Evolutionary conservation across 1,140 invertebrate genomes (phyloP).

Genomic region (Drosophila kurseongensis): DNA sequence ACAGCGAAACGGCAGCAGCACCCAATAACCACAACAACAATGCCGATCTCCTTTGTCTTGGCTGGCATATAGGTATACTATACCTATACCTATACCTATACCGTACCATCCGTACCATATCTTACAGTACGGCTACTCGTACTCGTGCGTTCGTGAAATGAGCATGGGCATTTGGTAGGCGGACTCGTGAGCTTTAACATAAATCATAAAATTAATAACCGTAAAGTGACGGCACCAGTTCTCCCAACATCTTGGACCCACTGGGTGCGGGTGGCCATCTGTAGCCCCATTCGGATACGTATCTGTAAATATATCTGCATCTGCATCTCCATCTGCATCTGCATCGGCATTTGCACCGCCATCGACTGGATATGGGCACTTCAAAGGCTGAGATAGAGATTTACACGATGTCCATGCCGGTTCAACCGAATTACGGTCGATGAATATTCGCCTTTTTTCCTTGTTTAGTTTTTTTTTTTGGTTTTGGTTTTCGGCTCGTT

Average conservation of each 20-base stretch:
- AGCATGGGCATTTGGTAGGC: conserved; percentile 31
- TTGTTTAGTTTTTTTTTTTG: conserved; percentile 9
- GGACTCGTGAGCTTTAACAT: conserved; percentile 79
- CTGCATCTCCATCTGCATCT: conserved; percentile 15
- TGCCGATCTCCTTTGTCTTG: conserved; percentile 54
- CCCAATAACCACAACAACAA: conserved; percentile 48
- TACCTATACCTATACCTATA: conserved; percentile 1
- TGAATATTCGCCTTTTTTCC: conserved; percentile 18
- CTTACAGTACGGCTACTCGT: neutral
- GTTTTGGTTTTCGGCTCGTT: conserved; percentile 9
- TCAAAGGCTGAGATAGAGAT: conserved; percentile 64
- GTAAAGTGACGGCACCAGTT: conserved; percentile 82
- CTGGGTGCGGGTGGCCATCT: conserved; percentile 71
- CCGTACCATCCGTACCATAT: neutral
- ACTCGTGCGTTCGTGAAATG: conserved; percentile 17
- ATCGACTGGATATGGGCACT: conserved; percentile 36
- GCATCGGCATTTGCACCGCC: neutral
- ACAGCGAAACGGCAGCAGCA: conserved; percentile 47
- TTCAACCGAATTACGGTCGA: conserved; percentile 36
- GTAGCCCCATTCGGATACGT: conserved; percentile 6
- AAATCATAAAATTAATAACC: conserved; percentile 84
- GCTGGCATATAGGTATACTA: neutral
- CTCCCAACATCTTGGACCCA: conserved; percentile 62
- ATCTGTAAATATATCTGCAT: conserved; percentile 3
- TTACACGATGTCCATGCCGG: conserved; percentile 48